Evolutionary conservation across 2,797 vertebrate species (phyloP), one percentile per base, ranked within the genome.

Genomic region (Clarias pachynema): DNA sequence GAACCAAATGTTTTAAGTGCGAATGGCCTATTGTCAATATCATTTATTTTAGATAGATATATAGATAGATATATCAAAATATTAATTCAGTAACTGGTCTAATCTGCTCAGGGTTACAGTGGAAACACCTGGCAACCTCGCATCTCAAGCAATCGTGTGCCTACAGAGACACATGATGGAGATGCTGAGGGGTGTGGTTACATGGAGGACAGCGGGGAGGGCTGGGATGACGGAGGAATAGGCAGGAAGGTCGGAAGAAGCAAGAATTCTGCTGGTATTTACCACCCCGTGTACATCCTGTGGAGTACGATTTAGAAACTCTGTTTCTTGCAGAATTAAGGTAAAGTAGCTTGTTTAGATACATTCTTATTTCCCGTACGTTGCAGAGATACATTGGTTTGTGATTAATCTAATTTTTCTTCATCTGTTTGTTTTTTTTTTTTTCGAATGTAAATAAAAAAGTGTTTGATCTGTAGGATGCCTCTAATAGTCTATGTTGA

Each of bases 131-230:
- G 79, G 79, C 79, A 80, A 80, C 79, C 29, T 53, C 34, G 12
- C 20, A 68, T 70, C 34, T 7, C 26, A 15, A 68, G 22, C 59
- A 18, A 56, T 74, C 66, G 66, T 57, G 34, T 40, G 60, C 62
- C 78, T 65, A 31, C 79, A 63, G 20, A 2, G 29, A 56, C 49
- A 68, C 73, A 8, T 81, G 57, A 73, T 87, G 84, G 26, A 69
- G 81, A 84, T 85, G 90, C 68, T 85, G 78, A 91, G 90, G 91
- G 93, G 93, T 91, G 94, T 87, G 92, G 92, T 89, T 89, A 82
- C 15, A 89, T 81, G 65, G 40, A 62, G n/a, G 77, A 78, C 72
- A 65, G 72, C 29, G 69, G 31, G 20, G 4, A 74, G 53, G 82
- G 84, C 29, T 65, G 82, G 3, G 70, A 88, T 89, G 89, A 91